Conservation (phyloP, 30 jellyfish, hydroid and myxozoan species). For the Aurelia aurita region DNA sequence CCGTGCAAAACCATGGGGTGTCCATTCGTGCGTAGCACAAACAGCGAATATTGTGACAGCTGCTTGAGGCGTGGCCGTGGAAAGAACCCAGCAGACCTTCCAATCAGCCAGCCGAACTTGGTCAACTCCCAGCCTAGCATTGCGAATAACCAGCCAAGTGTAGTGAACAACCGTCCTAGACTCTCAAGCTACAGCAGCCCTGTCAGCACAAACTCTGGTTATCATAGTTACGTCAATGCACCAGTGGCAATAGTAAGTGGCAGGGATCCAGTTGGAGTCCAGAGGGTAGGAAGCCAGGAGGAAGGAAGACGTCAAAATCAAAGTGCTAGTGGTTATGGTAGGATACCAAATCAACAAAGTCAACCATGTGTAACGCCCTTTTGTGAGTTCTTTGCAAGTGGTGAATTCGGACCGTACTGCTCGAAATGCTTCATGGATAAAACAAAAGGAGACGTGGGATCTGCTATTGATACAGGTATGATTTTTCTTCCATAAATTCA, state of each 20-base stretch:
- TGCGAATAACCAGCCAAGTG: not conserved
- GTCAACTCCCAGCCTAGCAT: no score
- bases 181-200: no score
- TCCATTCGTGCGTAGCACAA: conserved; percentile 53
- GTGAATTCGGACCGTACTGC: conserved; percentile 78
- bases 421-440: conserved; percentile 79
- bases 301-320: not conserved
- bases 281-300: not conserved
- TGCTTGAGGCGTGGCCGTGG: conserved; percentile 29
- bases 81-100: not conserved
- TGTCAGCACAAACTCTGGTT: no score
- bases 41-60: conserved; percentile 39
- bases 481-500: no score
- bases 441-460: conserved; percentile 55
- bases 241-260: not conserved
- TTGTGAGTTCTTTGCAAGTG: conserved; percentile 77
- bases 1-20: conserved; percentile 85
- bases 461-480: no score
- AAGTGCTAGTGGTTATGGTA: not conserved
- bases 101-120: not conserved
- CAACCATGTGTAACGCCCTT: conserved; percentile 41
- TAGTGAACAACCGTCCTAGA: not conserved
- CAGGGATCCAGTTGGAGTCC: conserved; percentile 31
- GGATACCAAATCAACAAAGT: not conserved
- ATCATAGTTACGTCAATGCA: conserved; percentile 6